Evolutionary conservation across 1,140 invertebrate species (phyloP).

Genomic region (Samia ricini): DNA sequence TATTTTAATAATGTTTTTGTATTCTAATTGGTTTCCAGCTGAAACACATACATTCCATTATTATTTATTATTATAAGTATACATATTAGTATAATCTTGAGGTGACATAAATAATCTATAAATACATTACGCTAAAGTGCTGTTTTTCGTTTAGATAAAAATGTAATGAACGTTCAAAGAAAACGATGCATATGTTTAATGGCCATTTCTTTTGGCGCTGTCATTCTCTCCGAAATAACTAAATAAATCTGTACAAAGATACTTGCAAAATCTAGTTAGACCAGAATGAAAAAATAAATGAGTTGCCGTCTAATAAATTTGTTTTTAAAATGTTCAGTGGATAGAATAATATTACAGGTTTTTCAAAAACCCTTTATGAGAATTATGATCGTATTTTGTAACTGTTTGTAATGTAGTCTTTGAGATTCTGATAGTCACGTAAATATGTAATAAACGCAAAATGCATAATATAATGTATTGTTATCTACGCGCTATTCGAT

Average conservation of each 20-base stretch:
- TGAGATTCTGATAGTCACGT: too few relatives aligned
- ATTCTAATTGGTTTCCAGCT: background rate
- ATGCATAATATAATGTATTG: too few relatives aligned
- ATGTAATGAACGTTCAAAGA: too few relatives aligned
- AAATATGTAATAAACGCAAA: background rate
- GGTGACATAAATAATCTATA: background rate
- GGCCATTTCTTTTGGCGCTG: too few relatives aligned
- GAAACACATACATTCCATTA: conserved; percentile 3
- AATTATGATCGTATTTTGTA: background rate
- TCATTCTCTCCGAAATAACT: too few relatives aligned
- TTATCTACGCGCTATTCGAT: background rate
- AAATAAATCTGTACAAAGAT: too few relatives aligned
- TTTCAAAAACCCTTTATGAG: background rate
- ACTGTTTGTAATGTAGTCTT: background rate
- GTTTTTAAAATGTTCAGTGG: background rate
- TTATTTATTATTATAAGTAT: background rate
- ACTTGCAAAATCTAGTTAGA: too few relatives aligned
- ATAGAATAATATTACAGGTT: background rate
- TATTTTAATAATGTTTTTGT: conserved; percentile 6
- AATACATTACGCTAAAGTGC: background rate
- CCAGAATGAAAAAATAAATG: too few relatives aligned
- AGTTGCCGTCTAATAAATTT: too few relatives aligned
- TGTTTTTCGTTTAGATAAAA: too few relatives aligned
- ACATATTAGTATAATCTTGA: background rate
- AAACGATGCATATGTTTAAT: too few relatives aligned